Evolutionary conservation across 1,140 invertebrate genomes (phyloP).

Genomic region (Drosophila asahinai): DNA sequence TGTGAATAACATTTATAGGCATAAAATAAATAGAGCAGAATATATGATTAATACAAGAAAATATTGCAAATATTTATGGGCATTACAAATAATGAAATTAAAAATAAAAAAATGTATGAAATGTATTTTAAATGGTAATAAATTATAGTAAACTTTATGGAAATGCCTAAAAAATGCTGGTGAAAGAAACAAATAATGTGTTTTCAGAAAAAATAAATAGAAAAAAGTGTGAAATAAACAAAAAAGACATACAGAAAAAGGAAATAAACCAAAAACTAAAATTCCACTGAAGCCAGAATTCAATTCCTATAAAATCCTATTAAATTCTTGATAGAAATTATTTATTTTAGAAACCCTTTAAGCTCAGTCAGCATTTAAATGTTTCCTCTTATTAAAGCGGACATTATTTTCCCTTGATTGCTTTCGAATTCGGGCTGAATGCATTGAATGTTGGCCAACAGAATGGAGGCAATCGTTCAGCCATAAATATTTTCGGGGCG

Average conservation of each 20-base stretch:
- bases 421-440: slow-evolving; percentile 45
- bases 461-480: slow-evolving; percentile 6
- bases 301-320: background rate
- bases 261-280: background rate
- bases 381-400: slow-evolving; percentile 43
- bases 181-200: background rate
- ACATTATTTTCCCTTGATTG: slow-evolving; percentile 61
- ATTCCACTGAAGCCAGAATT: background rate
- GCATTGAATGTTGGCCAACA: slow-evolving; percentile 35
- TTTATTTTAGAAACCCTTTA: slow-evolving; percentile 13
- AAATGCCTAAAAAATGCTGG: background rate
- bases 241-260: background rate
- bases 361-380: slow-evolving; percentile 8
- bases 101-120: background rate
- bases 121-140: background rate
- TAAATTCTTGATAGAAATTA: background rate
- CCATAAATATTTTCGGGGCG: slow-evolving; percentile 22
- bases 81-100: background rate
- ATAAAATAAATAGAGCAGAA: background rate
- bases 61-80: background rate
- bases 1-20: background rate
- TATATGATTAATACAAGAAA: background rate
- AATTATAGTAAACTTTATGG: background rate
- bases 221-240: background rate
- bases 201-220: background rate